Conservation (phyloP, 2,888 invertebrate genomes). For the Hirtodrosophila alboralis region DNA sequence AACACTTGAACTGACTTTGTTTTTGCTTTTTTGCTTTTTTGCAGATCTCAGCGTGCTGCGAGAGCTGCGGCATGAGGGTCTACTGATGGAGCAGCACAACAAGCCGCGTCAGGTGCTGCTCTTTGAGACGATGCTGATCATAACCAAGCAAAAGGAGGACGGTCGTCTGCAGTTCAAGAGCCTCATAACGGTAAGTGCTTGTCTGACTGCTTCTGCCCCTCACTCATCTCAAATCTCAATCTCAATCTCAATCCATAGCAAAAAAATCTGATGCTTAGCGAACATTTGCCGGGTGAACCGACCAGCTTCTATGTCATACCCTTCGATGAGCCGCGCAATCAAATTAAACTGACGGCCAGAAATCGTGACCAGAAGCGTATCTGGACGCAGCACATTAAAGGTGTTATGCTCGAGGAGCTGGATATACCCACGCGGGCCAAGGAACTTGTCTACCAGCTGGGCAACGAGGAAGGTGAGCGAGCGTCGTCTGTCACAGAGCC, state of each 20-base stretch:
- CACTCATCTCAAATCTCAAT: not conserved
- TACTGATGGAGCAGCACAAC: conserved; percentile 83
- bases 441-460: conserved; percentile 91
- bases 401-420: conserved; percentile 97
- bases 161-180: conserved; percentile 96
- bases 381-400: conserved; percentile 85
- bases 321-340: conserved; percentile 96
- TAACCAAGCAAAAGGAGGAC: conserved; percentile 96
- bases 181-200: conserved; percentile 91
- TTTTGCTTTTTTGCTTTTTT: no score
- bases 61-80: conserved; percentile 83
- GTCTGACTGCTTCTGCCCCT: not conserved
- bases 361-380: conserved; percentile 84
- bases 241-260: conserved; percentile 91
- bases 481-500: conserved; percentile 8
- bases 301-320: conserved; percentile 98
- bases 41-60: conserved; percentile 84
- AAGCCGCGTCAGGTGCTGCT: conserved; percentile 92
- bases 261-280: conserved; percentile 98
- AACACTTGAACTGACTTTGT: conserved; percentile 5
- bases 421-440: conserved; percentile 97
- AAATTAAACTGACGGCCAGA: conserved; percentile 88
- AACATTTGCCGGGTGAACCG: conserved; percentile 96
- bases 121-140: conserved; percentile 96
- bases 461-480: conserved; percentile 86